Percentiles rank a stretch among this genome's conserved stretches.
phyloP scores from a whole-genome alignment of 2,113 vertebrate species.

The Dinomys branickii region DNA sequence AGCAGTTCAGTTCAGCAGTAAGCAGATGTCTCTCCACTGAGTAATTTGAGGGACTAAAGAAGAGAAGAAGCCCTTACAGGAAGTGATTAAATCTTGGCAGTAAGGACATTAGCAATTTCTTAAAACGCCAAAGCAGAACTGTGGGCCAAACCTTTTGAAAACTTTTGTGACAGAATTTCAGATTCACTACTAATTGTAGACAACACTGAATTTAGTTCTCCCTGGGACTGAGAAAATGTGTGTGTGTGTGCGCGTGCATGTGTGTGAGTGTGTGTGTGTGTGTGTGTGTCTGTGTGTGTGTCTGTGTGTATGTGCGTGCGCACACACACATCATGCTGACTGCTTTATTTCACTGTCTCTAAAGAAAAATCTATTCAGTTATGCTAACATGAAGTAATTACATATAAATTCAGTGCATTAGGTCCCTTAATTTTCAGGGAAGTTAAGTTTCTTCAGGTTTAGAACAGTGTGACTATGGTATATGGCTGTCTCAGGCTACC shows the following conservation, averaged over 20 bases:
- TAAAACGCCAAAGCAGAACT: slow-evolving; percentile 47
- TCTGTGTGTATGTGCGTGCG: background rate
- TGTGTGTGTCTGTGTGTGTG: background rate
- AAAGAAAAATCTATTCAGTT: background rate
- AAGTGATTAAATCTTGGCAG: slow-evolving; percentile 72
- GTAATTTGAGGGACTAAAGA: slow-evolving; percentile 51
- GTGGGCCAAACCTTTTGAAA: slow-evolving; percentile 43
- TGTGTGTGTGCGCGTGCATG: background rate
- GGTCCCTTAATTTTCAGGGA: background rate
- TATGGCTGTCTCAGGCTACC: background rate
- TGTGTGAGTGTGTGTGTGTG: background rate
- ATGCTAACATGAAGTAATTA: background rate
- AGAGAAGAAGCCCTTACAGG: slow-evolving; percentile 27
- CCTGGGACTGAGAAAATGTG: background rate
- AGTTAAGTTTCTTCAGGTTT: background rate
- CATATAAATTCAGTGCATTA: background rate
- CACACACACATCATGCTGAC: too few relatives aligned
- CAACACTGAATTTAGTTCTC: background rate
- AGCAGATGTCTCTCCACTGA: slow-evolving; percentile 60
- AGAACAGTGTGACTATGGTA: background rate
- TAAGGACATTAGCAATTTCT: background rate
- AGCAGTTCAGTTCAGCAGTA: background rate
- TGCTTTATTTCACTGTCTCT: background rate
- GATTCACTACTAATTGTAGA: background rate
- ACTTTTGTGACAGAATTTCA: slow-evolving; percentile 33